phyloP scores from a whole-genome alignment of 2,888 invertebrate genomes.

The Caenorhabditis uteleia region DNA sequence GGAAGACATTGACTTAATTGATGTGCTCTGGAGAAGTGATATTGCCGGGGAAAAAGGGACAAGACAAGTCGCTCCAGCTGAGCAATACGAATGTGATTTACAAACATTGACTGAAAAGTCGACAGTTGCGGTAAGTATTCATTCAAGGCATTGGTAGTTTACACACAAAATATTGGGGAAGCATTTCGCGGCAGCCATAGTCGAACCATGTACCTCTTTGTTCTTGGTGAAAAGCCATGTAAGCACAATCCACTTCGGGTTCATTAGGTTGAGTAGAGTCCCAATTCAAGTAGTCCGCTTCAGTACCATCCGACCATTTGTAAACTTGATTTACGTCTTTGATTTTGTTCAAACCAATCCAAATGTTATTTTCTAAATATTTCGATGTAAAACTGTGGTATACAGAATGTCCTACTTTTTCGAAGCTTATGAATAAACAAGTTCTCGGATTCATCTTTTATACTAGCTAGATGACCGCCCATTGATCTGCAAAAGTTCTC shows the following conservation, averaged over 20 bases:
- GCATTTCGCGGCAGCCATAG: conserved; percentile 60
- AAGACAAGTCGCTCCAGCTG: conserved; percentile 36
- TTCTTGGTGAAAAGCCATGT: conserved; percentile 67
- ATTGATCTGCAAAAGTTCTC: conserved; percentile 66
- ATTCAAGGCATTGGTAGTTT: conserved; percentile 51
- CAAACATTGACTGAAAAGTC: conserved; percentile 63
- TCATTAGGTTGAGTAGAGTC: conserved; percentile 64
- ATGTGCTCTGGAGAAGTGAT: conserved; percentile 68
- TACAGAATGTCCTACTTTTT: conserved; percentile 51
- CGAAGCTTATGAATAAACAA: conserved; percentile 60
- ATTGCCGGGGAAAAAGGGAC: conserved; percentile 51
- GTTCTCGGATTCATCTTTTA: conserved; percentile 62
- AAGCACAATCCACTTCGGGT: conserved; percentile 64
- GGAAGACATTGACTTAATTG: conserved; percentile 68
- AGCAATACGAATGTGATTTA: conserved; percentile 62
- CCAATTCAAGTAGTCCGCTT: conserved; percentile 61
- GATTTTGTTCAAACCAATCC: conserved; percentile 67
- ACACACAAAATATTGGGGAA: conserved; percentile 66
- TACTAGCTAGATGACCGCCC: conserved; percentile 62
- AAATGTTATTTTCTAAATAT: conserved; percentile 64
- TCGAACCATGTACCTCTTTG: conserved; percentile 67
- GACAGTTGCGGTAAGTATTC: conserved; percentile 29
- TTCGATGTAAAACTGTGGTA: not conserved
- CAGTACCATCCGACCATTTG: conserved; percentile 60
- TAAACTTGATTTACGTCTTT: conserved; percentile 56